Percentiles rank a stretch among this genome's conserved stretches.
Conservation (phyloP, 2,888 invertebrate genomes). For the Cerastis rubricosa region DNA sequence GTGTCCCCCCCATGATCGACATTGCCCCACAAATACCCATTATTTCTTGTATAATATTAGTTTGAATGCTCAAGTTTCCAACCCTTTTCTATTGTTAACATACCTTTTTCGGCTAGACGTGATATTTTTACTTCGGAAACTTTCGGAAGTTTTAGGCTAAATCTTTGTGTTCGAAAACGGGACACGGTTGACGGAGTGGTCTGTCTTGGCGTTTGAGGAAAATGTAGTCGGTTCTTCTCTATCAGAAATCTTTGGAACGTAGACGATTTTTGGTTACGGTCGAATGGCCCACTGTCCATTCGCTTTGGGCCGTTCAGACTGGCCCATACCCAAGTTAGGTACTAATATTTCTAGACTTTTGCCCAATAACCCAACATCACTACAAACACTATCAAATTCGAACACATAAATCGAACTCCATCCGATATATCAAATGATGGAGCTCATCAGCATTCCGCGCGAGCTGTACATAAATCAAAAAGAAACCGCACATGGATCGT, state of each 20-base stretch:
- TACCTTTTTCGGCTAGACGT: conserved; percentile 27
- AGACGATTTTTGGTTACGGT: too few species aligned
- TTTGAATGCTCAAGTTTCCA: conserved; percentile 26
- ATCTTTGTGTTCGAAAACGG: conserved; percentile 15
- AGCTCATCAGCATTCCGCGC: conserved; percentile 30
- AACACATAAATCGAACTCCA: conserved; percentile 14
- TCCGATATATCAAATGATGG: conserved; percentile 30
- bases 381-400: neutral
- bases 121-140: conserved; percentile 30
- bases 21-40: neutral
- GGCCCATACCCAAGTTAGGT: too few species aligned
- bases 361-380: neutral
- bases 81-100: conserved; percentile 40
- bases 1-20: neutral
- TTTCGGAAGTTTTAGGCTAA: conserved; percentile 4
- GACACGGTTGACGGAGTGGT: conserved; percentile 13
- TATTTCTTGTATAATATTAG: neutral
- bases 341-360: neutral
- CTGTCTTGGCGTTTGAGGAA: neutral
- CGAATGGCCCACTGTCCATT: too few species aligned
- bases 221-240: neutral
- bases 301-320: too few species aligned
- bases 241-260: too few species aligned
- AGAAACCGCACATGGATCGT: conserved; percentile 23
- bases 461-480: conserved; percentile 49